These are phyloP conservation scores for Epinephelus cyanopodus DNA, from an alignment of 2,113 vertebrate species.

Conservation along the genomic window DNA sequence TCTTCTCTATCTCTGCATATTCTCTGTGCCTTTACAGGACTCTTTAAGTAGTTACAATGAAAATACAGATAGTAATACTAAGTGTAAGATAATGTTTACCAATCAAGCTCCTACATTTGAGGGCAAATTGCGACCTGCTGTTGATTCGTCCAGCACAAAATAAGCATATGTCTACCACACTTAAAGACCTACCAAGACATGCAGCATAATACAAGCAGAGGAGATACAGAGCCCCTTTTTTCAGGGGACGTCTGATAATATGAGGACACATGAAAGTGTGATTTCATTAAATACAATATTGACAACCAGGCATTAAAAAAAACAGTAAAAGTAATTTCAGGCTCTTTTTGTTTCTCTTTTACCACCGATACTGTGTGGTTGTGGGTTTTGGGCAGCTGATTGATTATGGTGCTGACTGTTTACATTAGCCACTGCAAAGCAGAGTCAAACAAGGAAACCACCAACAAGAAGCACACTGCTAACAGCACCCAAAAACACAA, in stretches of 20 bases:
- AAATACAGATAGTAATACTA: too few species aligned
- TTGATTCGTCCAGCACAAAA: too few species aligned
- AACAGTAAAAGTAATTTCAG: neutral
- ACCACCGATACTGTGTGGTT: slow-evolving; percentile 2
- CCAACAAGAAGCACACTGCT: neutral
- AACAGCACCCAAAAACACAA: neutral
- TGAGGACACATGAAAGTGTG: neutral
- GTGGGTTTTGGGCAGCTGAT: slow-evolving; percentile 3
- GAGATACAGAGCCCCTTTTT: neutral
- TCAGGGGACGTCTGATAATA: neutral
- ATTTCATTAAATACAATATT: neutral
- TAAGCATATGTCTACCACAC: neutral
- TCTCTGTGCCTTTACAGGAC: too few species aligned
- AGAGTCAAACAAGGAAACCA: neutral
- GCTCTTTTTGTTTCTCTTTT: neutral
- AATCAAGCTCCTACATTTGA: too few species aligned
- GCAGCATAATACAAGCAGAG: neutral
- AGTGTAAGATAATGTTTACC: too few species aligned
- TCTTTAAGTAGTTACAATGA: too few species aligned
- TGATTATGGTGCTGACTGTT: slow-evolving; percentile 32
- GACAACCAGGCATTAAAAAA: neutral
- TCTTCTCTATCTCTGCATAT: too few species aligned
- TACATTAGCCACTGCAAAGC: slow-evolving; percentile 31
- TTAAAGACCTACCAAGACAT: neutral
- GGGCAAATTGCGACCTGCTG: too few species aligned